Conservation (phyloP, 2,113 vertebrate species). For the Cairina moschata region DNA sequence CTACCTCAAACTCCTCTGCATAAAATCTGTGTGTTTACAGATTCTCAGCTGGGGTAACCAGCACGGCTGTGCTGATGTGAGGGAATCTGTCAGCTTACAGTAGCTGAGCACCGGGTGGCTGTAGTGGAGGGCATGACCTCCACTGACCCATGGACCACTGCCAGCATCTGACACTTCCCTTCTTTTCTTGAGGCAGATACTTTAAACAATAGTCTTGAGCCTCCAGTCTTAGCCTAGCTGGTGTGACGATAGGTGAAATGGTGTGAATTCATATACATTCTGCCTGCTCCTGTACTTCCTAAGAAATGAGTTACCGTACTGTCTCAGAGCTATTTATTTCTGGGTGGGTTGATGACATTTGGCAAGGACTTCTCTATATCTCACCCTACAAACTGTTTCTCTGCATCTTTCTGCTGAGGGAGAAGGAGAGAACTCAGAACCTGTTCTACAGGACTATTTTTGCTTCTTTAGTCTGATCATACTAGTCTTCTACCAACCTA, state of each 20-base stretch:
- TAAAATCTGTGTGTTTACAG: background rate
- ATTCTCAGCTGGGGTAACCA: background rate
- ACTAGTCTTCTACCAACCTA: background rate
- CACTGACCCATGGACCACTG: background rate
- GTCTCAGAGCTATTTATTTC: background rate
- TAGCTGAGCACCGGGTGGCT: background rate
- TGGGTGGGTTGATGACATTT: background rate
- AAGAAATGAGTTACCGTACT: background rate
- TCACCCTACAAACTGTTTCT: background rate
- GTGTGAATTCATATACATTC: background rate
- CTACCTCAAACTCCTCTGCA: background rate
- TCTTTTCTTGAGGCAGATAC: background rate
- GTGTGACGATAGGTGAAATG: background rate
- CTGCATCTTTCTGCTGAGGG: background rate
- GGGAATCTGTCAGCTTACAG: background rate
- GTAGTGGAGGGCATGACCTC: background rate
- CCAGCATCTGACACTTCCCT: background rate
- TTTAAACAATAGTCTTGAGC: background rate
- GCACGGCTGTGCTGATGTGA: background rate
- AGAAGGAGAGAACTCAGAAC: background rate
- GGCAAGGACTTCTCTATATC: background rate
- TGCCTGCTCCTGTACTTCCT: background rate
- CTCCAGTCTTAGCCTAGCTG: background rate
- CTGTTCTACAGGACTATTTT: background rate
- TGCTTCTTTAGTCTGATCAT: background rate